Conservation (phyloP, 1,140 invertebrate species). For the Drosophila serrata region DNA sequence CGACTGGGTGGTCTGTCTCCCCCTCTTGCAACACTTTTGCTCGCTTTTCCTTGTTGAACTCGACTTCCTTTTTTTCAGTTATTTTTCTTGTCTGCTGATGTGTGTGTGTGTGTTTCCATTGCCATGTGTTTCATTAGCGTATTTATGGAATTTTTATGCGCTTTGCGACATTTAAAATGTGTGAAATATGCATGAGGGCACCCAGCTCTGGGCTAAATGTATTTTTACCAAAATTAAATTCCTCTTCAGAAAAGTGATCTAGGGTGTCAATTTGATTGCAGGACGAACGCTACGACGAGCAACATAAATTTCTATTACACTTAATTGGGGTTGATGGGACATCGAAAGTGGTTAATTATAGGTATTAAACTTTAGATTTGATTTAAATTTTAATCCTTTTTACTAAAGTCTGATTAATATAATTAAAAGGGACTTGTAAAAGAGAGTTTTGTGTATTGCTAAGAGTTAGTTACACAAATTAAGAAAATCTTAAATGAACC, state of each 20-base stretch:
- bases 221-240: conserved; percentile 64
- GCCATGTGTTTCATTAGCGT: conserved; percentile 77
- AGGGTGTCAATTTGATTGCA: conserved; percentile 45
- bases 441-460: background rate
- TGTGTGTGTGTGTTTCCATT: conserved; percentile 5
- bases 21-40: conserved; percentile 15
- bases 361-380: no score
- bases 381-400: no score
- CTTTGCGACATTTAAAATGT: conserved; percentile 63
- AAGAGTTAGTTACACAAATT: no score
- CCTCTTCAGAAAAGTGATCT: conserved; percentile 13
- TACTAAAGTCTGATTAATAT: background rate
- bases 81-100: conserved; percentile 8
- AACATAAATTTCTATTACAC: conserved; percentile 35
- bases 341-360: background rate
- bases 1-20: conserved; percentile 38
- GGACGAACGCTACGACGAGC: conserved; percentile 5
- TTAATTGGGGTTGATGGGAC: conserved; percentile 27
- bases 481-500: no score
- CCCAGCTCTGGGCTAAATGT: conserved; percentile 40
- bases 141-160: conserved; percentile 78
- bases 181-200: conserved; percentile 59
- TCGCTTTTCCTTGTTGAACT: conserved; percentile 12
- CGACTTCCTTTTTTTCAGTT: conserved; percentile 6
- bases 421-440: background rate